A percentile compares a stretch with the other conserved stretches of the same genome.
Evolutionary conservation across 2,888 invertebrate genomes (phyloP).

Genomic region (Netelia inedita): DNA sequence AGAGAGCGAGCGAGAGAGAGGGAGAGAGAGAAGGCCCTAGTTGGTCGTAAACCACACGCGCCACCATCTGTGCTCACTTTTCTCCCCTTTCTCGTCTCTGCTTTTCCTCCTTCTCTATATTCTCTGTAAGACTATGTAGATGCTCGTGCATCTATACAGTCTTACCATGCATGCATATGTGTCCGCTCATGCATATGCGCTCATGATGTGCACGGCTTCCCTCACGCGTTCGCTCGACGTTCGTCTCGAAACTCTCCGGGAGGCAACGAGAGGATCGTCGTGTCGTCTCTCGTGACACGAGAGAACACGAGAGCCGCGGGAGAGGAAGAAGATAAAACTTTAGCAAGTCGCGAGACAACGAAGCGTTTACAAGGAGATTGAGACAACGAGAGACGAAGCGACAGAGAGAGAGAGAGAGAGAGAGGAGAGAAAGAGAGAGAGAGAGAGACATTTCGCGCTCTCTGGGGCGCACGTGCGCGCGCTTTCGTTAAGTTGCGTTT

Average conservation of each 20-base stretch:
- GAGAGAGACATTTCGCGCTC: neutral
- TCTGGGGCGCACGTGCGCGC: slow-evolving; percentile 47
- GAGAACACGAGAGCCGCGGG: slow-evolving; percentile 19
- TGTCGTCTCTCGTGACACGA: slow-evolving; percentile 34
- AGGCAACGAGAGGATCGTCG: slow-evolving; percentile 55
- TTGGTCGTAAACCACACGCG: slow-evolving; percentile 77
- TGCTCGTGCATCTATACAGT: neutral
- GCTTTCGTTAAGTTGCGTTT: neutral
- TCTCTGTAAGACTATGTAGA: neutral
- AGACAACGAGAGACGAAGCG: neutral
- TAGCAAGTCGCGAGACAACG: slow-evolving; percentile 24
- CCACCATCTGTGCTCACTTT: slow-evolving; percentile 78
- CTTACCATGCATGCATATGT: neutral
- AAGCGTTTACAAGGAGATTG: slow-evolving; percentile 12
- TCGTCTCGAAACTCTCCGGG: slow-evolving; percentile 43
- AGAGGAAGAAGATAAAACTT: slow-evolving; percentile 32
- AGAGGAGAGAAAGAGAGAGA: slow-evolving; percentile 2
- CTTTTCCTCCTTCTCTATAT: slow-evolving; percentile 27
- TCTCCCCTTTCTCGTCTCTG: slow-evolving; percentile 53
- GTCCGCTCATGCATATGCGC: neutral
- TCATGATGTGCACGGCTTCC: slow-evolving; percentile 15
- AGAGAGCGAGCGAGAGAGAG: slow-evolving; percentile 7
- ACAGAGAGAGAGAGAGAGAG: slow-evolving; percentile 3
- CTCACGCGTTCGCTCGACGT: slow-evolving; percentile 5
- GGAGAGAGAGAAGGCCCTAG: slow-evolving; percentile 67